Base-by-base conservation (phyloP, 2,113 vertebrate species). In the Argyrosomus japonicus region DNA sequence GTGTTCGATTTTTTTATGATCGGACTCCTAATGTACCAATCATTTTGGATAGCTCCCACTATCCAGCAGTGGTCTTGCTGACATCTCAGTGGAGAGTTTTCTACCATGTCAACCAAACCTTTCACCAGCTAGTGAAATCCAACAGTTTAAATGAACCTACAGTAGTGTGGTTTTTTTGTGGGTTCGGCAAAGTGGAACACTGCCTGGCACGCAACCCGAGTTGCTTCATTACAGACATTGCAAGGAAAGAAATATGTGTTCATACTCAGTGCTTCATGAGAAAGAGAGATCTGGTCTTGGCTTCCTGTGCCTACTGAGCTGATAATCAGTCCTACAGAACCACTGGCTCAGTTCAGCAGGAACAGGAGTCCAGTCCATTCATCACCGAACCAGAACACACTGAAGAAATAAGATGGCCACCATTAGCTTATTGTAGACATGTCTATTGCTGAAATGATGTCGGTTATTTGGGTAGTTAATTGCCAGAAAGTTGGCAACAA, bases 281-380 rank as follows among this genome's bases (percentile, higher is more conserved):
- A 70, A 25, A 47, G 50, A 72, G 63, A 84, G 75, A 84, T 83
- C 53, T 73, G 97, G 98, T 96, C 96, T 93, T 95, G 96, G 96
- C 96, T 96, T 99, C 97, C 97, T 93, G 98, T 99, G 98, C 98
- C 98, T 99, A 99, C 98, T 99, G 98, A 99, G 96, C 98, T 99
- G 98, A 99, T 98, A 96, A 97, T 92, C 98, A 99, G 98, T 99
- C 97, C 94, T 97, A 95, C 91, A 94, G 91, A 98, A 95, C 96
- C 93, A 98, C 98, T 99, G 98, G 98, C 98, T 99, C 98, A 99
- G 98, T 99, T 99, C 98, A 99, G 98, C 97, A 99, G 98, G 98
- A 99, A 99, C 98, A 99, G 98, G 98, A 99, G 98, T 99, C 95
- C 95, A 94, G 97, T 96, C 97, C 96, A 60, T 88, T 92, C 93